Evolutionary conservation across 2,888 invertebrate species (phyloP), one percentile per base, ranked within the genome.

Genomic region (Xylota sylvarum): DNA sequence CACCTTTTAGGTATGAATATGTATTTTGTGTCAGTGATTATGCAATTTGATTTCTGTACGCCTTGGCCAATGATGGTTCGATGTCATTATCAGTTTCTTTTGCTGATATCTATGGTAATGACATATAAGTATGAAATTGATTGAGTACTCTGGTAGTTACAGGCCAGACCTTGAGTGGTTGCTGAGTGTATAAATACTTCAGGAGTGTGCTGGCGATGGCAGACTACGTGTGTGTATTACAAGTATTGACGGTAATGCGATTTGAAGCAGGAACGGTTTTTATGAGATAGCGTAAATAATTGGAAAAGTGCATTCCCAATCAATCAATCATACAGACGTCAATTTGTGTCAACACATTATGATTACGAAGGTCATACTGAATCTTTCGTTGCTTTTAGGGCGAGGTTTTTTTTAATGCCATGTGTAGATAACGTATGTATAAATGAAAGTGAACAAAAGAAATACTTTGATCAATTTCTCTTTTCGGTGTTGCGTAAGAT

Each of bases 31-130:
- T 65, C 48, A 74, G 9, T 50, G 56, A 27, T 74, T 80, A 73
- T 65, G 74, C 35, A 80, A 74, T 58, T 67, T 17, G 17, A 62
- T 52, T 79, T 46, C 5, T 55, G 62, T 35, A 58, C 27, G 19
- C 40, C 27, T 46, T 72, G 78, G 46, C 50, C 58, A 73, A 60
- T 35, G n/a, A 74, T 65, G 58, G 46, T 14, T 65, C 62, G 58
- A 43, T 74, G 58, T 80, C 58, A 67, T 80, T 58, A 80, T 48
- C 52, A 73, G 30, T 62, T 50, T 14, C 12, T 73, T 23, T 35
- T 70, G 56, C 19, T 48, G 65, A 48, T 58, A 48, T 30, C 50
- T 73, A 52, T 60, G 37, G 37, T 48, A 73, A 73, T 55, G 37
- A 70, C 17, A 37, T 10, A n/a, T 27, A 32, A 35, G n/a, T 37